These are phyloP conservation scores for Microctonus aethiopoides DNA, from an alignment of 2,888 invertebrate species.

Conservation along the genomic window DNA sequence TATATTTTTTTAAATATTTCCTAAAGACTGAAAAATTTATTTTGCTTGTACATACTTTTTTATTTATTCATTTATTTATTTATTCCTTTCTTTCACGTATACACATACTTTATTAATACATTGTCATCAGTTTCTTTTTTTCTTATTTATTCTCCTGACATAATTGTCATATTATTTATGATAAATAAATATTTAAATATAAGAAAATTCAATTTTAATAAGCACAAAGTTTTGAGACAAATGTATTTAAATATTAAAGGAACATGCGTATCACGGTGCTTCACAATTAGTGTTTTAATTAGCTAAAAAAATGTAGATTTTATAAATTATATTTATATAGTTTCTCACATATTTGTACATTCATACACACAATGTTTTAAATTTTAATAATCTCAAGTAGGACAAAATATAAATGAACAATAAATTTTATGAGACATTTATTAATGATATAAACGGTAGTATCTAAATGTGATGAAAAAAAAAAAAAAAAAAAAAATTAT, in stretches of 20 bases:
- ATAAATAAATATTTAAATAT: neutral
- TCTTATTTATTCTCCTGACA: neutral
- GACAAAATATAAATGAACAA: slow-evolving; percentile 2
- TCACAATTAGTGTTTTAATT: slow-evolving; percentile 24
- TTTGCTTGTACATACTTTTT: too few species aligned
- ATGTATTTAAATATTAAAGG: slow-evolving; percentile 42
- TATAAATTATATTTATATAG: neutral
- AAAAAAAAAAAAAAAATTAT: neutral
- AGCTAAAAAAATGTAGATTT: neutral
- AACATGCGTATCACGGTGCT: slow-evolving; percentile 43
- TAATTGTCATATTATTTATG: neutral
- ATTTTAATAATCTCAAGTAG: neutral
- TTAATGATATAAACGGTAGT: neutral
- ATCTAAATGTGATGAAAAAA: neutral
- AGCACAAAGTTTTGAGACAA: slow-evolving; percentile 31
- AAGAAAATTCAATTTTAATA: slow-evolving; percentile 29
- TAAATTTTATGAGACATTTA: neutral
- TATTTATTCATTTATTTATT: too few species aligned
- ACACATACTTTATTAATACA: neutral
- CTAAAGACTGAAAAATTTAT: neutral
- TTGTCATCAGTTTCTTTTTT: neutral
- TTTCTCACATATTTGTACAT: neutral
- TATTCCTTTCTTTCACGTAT: too few species aligned
- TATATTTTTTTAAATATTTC: too few species aligned
- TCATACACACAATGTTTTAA: neutral